Evolutionary conservation across 2,888 invertebrate genomes (phyloP), one percentile per base, ranked within the genome.

Genomic region (Lithophane semibrunnea): DNA sequence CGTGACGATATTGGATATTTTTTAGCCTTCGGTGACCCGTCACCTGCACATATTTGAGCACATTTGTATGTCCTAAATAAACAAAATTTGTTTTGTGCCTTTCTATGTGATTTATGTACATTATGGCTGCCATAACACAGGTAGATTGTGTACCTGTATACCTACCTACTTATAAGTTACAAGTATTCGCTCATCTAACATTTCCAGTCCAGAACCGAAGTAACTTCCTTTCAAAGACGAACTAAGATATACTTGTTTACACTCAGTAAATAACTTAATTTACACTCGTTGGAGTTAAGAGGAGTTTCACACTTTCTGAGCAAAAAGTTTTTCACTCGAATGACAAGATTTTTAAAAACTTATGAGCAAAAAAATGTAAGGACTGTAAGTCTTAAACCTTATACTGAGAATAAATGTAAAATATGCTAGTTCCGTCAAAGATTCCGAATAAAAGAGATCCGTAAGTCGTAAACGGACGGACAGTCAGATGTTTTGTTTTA

Each of bases 401-500:
- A 52, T 54, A 54, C 10, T 16, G 49, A 49, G 16, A 49, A 49
- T 49, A 29, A 29, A 49, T 37, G 42, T 58, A 69, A 64, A 64
- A 52, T n/a, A 56, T 66, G 24, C 60, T 29, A 52, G 54, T 73
- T 73, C 7, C 16, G 63, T 73, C 54, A 71, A 77, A 79, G 56
- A 73, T 77, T 77, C n/a, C 16, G 18, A 83, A 83, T 85, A 80
- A 75, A 79, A 74, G 61, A 66, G 63, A 79, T 75, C 72, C 65
- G 70, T 67, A 72, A 66, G 78, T 87, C 88, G 88, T 88, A 88
- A 88, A 87, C 70, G 52, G 58, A 77, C 75, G 73, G 79, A 44
- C 80, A 74, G 75, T 67, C 76, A 78, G 61, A 87, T 73, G 79
- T 86, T 88, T 68, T 69, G 75, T 81, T 88, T 87, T 88, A 88